Percentiles rank a stretch among this genome's conserved stretches.
phyloP scores from a whole-genome alignment of 1,140 invertebrate species.

The Dendroctonus ponderosae region DNA sequence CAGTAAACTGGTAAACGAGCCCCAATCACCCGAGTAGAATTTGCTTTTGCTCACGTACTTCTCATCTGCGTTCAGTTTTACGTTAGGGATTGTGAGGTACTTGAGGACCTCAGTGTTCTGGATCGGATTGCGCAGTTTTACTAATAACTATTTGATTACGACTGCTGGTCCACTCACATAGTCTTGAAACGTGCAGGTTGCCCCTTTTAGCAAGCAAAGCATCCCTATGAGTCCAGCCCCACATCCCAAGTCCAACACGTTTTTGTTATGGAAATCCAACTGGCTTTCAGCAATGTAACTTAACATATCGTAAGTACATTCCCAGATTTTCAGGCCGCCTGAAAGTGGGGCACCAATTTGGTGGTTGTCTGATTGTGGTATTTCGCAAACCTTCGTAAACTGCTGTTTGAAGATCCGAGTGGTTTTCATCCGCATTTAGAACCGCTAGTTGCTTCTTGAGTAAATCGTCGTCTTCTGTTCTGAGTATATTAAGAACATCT shows the following conservation, averaged over 20 bases:
- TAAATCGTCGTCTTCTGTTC: conserved; percentile 6
- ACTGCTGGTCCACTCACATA: conserved; percentile 66
- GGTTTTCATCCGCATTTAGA: conserved; percentile 61
- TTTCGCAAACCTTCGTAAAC: conserved; percentile 67
- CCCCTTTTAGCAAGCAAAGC: conserved; percentile 63
- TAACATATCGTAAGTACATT: conserved; percentile 77
- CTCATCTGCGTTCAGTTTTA: conserved; percentile 65
- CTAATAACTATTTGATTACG: conserved; percentile 1
- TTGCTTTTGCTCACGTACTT: conserved; percentile 52
- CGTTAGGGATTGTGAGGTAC: conserved; percentile 75
- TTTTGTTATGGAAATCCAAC: conserved; percentile 53
- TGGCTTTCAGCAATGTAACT: conserved; percentile 59
- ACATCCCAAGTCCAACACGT: conserved; percentile 81
- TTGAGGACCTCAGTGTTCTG: conserved; percentile 77
- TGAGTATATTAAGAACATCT: conserved; percentile 29
- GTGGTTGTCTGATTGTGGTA: not conserved
- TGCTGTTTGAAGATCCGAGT: conserved; percentile 69
- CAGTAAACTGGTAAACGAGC: conserved; percentile 58
- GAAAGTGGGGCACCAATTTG: conserved; percentile 19
- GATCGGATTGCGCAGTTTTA: not conserved
- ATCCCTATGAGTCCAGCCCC: conserved; percentile 81
- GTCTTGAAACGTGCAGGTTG: conserved; percentile 78
- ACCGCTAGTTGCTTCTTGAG: conserved; percentile 49
- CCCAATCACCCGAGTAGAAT: conserved; percentile 84
- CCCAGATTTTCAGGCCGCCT: conserved; percentile 89